Conservation (phyloP, 2,888 invertebrate genomes). For the Drosophila fungiperda region DNA sequence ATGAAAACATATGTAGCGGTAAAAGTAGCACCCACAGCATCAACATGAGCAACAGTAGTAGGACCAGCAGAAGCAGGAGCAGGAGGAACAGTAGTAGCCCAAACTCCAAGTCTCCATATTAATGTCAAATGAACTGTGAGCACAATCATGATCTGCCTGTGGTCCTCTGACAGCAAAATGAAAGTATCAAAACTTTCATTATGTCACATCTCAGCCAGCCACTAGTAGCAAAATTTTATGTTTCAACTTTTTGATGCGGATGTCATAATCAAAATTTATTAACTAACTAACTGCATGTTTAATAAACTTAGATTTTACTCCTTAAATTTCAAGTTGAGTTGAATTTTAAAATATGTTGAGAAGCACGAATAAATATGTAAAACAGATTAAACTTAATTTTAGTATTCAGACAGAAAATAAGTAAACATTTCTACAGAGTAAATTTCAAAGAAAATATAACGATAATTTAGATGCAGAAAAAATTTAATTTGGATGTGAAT, state of each 20-base stretch:
- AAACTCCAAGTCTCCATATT: constrained; percentile 63
- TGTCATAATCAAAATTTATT: constrained; percentile 25
- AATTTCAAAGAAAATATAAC: neutral
- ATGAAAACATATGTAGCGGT: constrained; percentile 79
- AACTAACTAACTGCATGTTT: constrained; percentile 12
- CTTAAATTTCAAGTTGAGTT: no score
- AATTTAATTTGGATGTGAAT: neutral
- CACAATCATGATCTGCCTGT: constrained; percentile 64
- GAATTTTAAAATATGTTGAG: neutral
- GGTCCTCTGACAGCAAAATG: constrained; percentile 43
- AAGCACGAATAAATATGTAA: neutral
- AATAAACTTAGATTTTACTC: neutral
- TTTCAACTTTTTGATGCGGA: constrained; percentile 19
- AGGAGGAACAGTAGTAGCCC: constrained; percentile 18
- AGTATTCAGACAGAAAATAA: neutral
- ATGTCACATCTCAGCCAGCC: constrained; percentile 14
- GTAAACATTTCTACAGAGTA: no score
- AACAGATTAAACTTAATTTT: neutral
- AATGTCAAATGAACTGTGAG: constrained; percentile 79
- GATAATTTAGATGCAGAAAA: neutral
- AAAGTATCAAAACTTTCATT: constrained; percentile 51
- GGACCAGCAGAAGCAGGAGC: neutral
- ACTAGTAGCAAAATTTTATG: constrained; percentile 15
- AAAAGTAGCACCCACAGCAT: constrained; percentile 49
- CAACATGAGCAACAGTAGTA: constrained; percentile 10